These are phyloP conservation scores for Poecilia velifera DNA, from an alignment of 2,797 vertebrate species.

Conservation along the genomic window DNA sequence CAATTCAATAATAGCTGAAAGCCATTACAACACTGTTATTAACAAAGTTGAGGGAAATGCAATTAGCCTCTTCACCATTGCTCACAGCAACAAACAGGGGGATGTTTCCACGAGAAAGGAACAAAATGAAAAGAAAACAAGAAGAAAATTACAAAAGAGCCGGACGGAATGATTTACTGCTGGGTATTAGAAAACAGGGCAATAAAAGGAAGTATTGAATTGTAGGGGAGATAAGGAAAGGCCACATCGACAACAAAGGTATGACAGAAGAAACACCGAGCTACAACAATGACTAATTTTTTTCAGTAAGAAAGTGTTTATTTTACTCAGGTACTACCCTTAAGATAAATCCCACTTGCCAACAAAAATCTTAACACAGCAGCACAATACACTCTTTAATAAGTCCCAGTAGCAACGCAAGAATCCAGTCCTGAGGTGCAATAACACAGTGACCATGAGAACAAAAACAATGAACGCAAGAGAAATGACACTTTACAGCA, in stretches of 20 bases:
- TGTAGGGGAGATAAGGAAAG: neutral
- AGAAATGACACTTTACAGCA: neutral
- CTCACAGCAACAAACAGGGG: conserved; percentile 61
- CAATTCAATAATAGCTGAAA: conserved; percentile 68
- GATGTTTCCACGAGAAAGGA: conserved; percentile 45
- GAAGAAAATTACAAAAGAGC: conserved; percentile 24
- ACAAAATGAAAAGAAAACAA: conserved; percentile 26
- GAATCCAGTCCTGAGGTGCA: neutral
- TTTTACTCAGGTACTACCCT: conserved; percentile 23
- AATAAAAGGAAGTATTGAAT: conserved; percentile 19
- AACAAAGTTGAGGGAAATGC: conserved; percentile 75
- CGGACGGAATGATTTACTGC: conserved; percentile 10
- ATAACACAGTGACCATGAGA: neutral
- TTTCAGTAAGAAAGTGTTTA: neutral
- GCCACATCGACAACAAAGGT: neutral
- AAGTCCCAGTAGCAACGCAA: conserved; percentile 18
- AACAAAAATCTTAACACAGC: conserved; percentile 13
- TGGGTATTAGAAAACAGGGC: conserved; percentile 26
- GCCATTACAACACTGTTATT: conserved; percentile 77
- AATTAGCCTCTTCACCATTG: conserved; percentile 76
- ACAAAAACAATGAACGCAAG: neutral
- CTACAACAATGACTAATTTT: neutral
- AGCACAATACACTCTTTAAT: conserved; percentile 31
- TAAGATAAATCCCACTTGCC: conserved; percentile 6
- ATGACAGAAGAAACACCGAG: conserved; percentile 1